phyloP scores from a whole-genome alignment of 2,888 invertebrate species.

The Sclerodermus sp. region DNA sequence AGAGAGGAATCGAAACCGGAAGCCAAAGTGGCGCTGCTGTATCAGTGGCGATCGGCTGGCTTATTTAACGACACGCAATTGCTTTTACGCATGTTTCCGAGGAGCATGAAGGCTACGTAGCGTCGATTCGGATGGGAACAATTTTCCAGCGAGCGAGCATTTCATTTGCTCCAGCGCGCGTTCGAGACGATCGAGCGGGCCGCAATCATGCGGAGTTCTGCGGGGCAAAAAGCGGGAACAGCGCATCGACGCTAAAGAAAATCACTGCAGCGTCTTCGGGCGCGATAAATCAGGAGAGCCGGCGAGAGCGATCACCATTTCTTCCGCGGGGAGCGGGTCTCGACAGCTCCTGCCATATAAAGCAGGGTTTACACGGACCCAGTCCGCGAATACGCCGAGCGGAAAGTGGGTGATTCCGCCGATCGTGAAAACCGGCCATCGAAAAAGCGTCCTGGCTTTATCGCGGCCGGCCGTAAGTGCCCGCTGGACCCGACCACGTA shows the following conservation, averaged over 20 bases:
- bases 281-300: constrained; percentile 27
- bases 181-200: constrained; percentile 18
- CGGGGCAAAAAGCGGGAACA: constrained; percentile 11
- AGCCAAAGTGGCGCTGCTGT: no score
- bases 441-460: constrained; percentile 20
- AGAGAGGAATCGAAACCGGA: no score
- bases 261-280: constrained; percentile 16
- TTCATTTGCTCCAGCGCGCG: background rate
- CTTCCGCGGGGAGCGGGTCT: constrained; percentile 13
- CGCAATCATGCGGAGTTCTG: constrained; percentile 23
- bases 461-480: constrained; percentile 20
- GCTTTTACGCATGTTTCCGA: no score
- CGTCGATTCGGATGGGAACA: no score
- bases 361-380: constrained; percentile 22
- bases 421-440: constrained; percentile 14
- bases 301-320: constrained; percentile 19
- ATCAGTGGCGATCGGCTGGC: no score
- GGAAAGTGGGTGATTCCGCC: constrained; percentile 26
- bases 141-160: background rate
- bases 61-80: no score
- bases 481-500: no score
- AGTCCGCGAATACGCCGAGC: constrained; percentile 7
- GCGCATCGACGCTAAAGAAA: constrained; percentile 24
- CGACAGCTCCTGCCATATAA: constrained; percentile 4
- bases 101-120: no score